Percentiles rank a stretch among this genome's conserved stretches.
Conservation (phyloP, 2,113 vertebrate genomes). For the Promerops cafer region DNA sequence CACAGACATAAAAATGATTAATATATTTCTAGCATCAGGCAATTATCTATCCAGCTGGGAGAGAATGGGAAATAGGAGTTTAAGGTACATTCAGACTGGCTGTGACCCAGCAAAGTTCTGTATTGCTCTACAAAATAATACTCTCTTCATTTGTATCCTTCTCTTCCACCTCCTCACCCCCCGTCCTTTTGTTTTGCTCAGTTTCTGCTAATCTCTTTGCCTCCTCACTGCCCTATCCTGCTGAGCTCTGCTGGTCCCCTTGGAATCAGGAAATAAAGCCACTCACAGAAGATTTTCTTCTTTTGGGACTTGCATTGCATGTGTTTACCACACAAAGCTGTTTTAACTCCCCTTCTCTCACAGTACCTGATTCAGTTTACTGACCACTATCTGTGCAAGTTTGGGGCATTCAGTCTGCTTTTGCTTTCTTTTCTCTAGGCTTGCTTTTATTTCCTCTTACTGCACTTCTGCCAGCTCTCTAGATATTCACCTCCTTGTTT, state of each 20-base stretch:
- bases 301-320: not conserved
- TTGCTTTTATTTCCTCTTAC: not conserved
- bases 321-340: not conserved
- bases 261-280: not conserved
- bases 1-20: constrained; percentile 38
- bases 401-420: not conserved
- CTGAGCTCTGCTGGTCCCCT: not conserved
- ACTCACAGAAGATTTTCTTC: not conserved
- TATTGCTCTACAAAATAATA: constrained; percentile 7
- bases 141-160: not conserved
- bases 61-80: constrained; percentile 25
- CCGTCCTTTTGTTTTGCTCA: not conserved
- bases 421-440: not conserved
- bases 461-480: not conserved
- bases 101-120: not conserved
- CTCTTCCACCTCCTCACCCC: not conserved
- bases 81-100: not conserved
- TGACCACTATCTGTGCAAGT: not conserved
- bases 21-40: constrained; percentile 30
- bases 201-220: not conserved
- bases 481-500: not conserved
- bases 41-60: constrained; percentile 45
- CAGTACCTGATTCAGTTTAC: not conserved
- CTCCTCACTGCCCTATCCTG: not conserved
- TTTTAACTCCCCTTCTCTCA: not conserved